Evolutionary conservation across 2,888 invertebrate species (phyloP).

Genomic region (Leucophenga maculata): DNA sequence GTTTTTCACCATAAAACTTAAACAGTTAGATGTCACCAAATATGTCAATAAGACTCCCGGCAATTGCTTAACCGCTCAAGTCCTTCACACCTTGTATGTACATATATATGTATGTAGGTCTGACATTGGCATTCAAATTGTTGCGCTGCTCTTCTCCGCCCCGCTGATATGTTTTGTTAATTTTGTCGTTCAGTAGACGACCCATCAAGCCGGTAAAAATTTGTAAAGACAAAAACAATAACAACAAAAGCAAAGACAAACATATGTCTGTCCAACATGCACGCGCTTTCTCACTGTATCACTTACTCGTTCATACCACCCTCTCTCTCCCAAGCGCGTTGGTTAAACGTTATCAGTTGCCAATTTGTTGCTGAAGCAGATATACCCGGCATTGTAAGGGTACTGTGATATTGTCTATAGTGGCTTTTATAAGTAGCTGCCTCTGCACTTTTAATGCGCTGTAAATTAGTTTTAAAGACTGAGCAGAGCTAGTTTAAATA

Average conservation of each 20-base stretch:
- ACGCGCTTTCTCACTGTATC: neutral
- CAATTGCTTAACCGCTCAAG: too few species aligned
- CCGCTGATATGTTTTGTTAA: neutral
- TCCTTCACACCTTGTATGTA: neutral
- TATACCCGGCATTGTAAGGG: too few species aligned
- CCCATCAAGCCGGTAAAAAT: too few species aligned
- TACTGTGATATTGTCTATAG: too few species aligned
- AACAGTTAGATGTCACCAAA: neutral
- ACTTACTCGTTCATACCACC: neutral
- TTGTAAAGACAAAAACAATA: too few species aligned
- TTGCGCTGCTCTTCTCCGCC: neutral
- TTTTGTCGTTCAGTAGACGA: neutral
- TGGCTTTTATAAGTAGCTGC: too few species aligned
- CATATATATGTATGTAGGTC: neutral
- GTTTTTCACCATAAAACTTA: neutral
- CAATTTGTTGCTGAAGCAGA: too few species aligned
- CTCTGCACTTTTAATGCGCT: too few species aligned
- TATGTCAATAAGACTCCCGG: neutral
- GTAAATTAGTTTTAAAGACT: too few species aligned
- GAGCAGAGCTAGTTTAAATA: too few species aligned
- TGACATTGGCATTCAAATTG: conserved; percentile 12
- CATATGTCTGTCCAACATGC: neutral
- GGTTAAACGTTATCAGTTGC: conserved; percentile 3
- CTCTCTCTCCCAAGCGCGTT: neutral
- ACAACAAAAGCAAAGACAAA: too few species aligned